Evolutionary conservation across 1,140 invertebrate species (phyloP).

Genomic region (Euura lappo): DNA sequence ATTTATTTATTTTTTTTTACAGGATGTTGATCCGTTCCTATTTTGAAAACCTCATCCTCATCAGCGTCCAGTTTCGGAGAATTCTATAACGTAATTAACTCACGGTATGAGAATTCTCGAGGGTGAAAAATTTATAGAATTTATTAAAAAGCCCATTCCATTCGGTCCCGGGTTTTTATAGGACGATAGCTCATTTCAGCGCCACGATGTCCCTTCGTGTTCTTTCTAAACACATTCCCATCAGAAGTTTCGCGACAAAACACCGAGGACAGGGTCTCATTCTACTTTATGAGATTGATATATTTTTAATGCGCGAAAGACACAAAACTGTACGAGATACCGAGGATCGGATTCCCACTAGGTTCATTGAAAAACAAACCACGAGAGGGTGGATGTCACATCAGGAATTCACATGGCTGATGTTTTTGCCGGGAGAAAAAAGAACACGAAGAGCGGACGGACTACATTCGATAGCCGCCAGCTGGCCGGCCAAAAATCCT

Average conservation of each 20-base stretch:
- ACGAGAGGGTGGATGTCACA: not conserved
- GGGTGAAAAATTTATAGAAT: not conserved
- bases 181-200: not conserved
- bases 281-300: not conserved
- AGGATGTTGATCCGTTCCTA: too few species aligned
- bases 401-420: not conserved
- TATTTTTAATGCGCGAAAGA: conserved; percentile 1
- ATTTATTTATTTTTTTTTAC: too few species aligned
- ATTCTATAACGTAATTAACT: not conserved
- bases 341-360: not conserved
- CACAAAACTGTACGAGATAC: not conserved
- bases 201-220: not conserved
- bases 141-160: not conserved
- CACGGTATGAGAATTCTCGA: too few species aligned
- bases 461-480: not conserved
- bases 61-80: not conserved
- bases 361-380: not conserved
- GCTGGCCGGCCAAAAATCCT: not conserved
- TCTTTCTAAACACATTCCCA: conserved; percentile 1
- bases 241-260: not conserved
- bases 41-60: too few species aligned
- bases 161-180: not conserved
- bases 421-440: not conserved
- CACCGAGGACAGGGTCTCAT: not conserved
- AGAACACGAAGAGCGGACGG: not conserved